Evolutionary conservation across 2,797 vertebrate genomes (phyloP), one percentile per base, ranked within the genome.

Genomic region (Sebastes steindachneri): DNA sequence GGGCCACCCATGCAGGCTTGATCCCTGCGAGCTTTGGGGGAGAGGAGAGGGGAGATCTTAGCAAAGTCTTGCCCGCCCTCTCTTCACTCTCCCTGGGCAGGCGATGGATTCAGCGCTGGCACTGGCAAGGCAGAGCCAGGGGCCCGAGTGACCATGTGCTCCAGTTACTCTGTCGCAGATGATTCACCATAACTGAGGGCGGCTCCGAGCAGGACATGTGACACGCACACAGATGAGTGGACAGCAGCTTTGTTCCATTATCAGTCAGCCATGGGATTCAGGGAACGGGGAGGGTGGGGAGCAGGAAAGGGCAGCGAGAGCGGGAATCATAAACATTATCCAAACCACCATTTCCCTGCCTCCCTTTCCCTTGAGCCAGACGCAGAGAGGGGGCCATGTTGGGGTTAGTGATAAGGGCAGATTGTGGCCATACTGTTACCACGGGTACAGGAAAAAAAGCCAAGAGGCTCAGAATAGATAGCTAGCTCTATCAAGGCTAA

Each of bases 131-230:
- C 88, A 80, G 69, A 84, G 89, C 93, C 92, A 92, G 72, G 80
- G 93, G 94, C 88, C 83, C 84, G 82, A 87, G 92, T 93, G 92
- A 93, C 92, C 92, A 66, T 92, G 92, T 95, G 94, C 91, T 95
- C 92, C 89, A 94, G 89, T 95, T 95, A 90, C 88, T 95, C 89
- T 80, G 88, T 88, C 85, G 70, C 88, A 85, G 83, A 94, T 96
- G 94, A 96, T 93, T 95, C 94, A 94, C 88, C 73, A 90, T 86
- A 89, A 87, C 88, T 69, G 84, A 81, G 84, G 84, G 81, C 75
- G 85, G 85, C 83, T 88, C 82, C 26, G 5, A 88, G 85, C 74
- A 73, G 87, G 82, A 90, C 91, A 94, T 90, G 86, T 89, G 90
- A 91, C 92, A 90, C 82, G 73, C 54, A 72, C 82, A 93, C 86